phyloP scores from a whole-genome alignment of 2,113 vertebrate genomes.

The Laterallus jamaicensis region DNA sequence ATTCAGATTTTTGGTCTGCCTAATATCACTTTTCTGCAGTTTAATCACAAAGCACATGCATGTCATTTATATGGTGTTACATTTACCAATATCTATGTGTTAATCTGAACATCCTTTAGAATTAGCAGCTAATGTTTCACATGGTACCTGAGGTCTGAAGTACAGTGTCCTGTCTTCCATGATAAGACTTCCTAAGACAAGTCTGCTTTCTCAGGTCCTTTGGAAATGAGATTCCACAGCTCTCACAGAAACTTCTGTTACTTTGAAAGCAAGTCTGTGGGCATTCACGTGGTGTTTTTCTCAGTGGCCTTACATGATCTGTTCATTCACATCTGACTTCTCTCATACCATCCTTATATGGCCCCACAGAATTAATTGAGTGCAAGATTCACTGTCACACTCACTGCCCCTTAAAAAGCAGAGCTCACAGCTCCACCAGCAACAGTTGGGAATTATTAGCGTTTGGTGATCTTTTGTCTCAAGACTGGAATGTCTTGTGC shows the following conservation, averaged over 20 bases:
- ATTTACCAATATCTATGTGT: not conserved
- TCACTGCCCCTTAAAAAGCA: not conserved
- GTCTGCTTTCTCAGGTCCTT: not conserved
- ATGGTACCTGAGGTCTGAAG: not conserved
- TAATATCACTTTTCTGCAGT: not conserved
- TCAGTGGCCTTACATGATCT: not conserved
- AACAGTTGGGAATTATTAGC: constrained; percentile 62
- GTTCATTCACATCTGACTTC: not conserved
- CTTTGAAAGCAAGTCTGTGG: not conserved
- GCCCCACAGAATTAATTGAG: constrained; percentile 32
- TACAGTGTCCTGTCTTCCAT: rapidly evolving
- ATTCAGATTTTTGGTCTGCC: not conserved
- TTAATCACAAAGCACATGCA: not conserved
- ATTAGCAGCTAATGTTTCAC: not conserved
- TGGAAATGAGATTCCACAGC: not conserved
- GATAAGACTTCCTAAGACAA: not conserved
- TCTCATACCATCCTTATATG: not conserved
- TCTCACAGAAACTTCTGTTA: not conserved
- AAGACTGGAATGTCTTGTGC: constrained; percentile 68
- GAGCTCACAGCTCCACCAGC: not conserved
- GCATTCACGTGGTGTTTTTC: not conserved
- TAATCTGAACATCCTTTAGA: not conserved
- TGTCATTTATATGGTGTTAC: not conserved
- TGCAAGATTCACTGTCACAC: not conserved
- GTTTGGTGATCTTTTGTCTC: constrained; percentile 77